phyloP scores from a whole-genome alignment of 2,113 vertebrate genomes.

The Amphiprion percula region DNA sequence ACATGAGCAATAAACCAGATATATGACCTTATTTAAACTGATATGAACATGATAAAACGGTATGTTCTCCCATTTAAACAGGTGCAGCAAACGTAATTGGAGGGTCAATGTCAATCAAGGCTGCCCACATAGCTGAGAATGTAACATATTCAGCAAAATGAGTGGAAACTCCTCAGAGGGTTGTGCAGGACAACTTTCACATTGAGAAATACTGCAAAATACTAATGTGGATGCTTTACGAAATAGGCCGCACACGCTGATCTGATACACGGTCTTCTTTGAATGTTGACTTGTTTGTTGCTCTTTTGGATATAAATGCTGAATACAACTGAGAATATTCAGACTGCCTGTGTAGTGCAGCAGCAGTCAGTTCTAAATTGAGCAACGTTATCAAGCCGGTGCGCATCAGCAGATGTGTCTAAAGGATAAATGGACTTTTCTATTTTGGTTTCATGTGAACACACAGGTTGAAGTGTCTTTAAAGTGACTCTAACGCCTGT shows the following conservation, averaged over 20 bases:
- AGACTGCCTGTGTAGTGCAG: not conserved
- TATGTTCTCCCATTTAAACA: not conserved
- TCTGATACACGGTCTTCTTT: too few species aligned
- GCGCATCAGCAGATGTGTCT: not conserved
- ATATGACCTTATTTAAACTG: conserved; percentile 6
- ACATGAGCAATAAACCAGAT: conserved; percentile 29
- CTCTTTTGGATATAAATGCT: too few species aligned
- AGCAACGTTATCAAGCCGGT: not conserved
- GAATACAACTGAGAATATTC: not conserved
- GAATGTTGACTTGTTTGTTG: too few species aligned
- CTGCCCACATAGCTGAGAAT: too few species aligned
- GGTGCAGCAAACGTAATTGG: not conserved
- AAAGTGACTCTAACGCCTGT: not conserved
- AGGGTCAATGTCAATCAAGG: too few species aligned
- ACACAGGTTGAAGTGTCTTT: not conserved
- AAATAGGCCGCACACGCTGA: too few species aligned
- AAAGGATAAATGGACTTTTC: not conserved
- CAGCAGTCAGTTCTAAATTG: not conserved
- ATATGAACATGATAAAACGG: not conserved
- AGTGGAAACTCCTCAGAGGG: too few species aligned
- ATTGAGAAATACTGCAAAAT: too few species aligned
- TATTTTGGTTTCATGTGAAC: not conserved
- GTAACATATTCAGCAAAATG: too few species aligned
- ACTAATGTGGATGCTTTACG: too few species aligned
- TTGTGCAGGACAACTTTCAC: too few species aligned